Evolutionary conservation across 2,113 vertebrate species (phyloP).

Genomic region (Bujurquina vittata): DNA sequence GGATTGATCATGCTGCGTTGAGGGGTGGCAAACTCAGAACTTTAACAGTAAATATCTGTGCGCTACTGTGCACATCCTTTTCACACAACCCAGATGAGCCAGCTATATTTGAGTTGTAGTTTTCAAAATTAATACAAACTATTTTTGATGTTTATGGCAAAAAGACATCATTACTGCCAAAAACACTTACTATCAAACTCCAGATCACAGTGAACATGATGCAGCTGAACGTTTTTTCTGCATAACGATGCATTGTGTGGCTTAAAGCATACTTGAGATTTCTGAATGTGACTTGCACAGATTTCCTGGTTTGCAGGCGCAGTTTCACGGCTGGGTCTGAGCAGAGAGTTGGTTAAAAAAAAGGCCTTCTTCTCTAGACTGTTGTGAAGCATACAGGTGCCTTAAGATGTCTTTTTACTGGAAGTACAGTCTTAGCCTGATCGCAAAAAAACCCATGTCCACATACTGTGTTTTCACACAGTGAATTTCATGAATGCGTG

Average conservation of each 20-base stretch:
- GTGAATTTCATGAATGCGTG: no score
- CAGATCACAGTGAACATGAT: neutral
- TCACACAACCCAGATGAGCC: neutral
- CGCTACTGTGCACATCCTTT: no score
- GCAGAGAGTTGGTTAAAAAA: neutral
- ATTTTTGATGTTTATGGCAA: no score
- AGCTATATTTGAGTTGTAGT: neutral
- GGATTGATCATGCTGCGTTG: no score
- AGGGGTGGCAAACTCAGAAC: no score
- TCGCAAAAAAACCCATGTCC: no score
- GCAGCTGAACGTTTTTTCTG: neutral
- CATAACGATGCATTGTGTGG: neutral
- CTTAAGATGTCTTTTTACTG: no score
- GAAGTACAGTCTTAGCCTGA: no score
- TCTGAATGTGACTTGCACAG: neutral
- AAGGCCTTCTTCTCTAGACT: neutral
- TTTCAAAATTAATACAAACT: constrained; percentile 10
- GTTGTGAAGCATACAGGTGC: neutral
- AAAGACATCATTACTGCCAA: neutral
- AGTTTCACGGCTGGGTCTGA: neutral
- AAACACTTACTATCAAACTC: neutral
- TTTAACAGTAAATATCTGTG: no score
- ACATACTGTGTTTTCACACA: no score
- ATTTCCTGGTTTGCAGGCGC: neutral
- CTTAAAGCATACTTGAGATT: neutral